Percentiles rank a stretch among this genome's conserved stretches.
These are phyloP conservation scores for Anseranas semipalmata DNA, from an alignment of 2,113 vertebrate genomes.

Conservation along the genomic window DNA sequence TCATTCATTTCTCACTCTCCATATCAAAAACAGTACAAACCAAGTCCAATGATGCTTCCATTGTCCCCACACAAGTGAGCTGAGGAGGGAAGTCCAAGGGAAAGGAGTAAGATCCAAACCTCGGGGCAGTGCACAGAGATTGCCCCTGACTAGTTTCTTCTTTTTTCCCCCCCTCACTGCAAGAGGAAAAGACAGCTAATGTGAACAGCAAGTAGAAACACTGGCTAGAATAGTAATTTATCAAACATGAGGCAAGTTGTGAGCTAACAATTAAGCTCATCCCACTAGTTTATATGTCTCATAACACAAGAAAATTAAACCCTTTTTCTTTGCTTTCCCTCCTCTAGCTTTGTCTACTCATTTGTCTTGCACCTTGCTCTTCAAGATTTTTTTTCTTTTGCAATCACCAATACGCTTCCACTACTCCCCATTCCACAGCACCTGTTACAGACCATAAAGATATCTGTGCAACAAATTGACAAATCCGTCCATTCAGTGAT, in stretches of 20 bases:
- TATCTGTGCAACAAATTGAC: slow-evolving; percentile 39
- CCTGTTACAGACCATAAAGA: slow-evolving; percentile 32
- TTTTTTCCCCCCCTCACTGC: neutral
- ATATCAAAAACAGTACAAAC: neutral
- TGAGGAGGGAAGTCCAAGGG: neutral
- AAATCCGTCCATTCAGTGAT: slow-evolving; percentile 48
- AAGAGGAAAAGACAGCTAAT: neutral
- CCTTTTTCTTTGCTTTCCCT: neutral
- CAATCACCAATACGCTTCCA: neutral
- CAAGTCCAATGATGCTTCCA: neutral
- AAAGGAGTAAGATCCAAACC: neutral
- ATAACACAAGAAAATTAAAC: neutral
- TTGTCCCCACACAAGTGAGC: neutral
- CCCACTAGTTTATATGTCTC: neutral
- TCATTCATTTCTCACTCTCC: neutral
- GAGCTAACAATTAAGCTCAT: neutral
- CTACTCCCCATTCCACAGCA: neutral
- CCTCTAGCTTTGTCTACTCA: neutral
- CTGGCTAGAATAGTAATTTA: slow-evolving; percentile 5
- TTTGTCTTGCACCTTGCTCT: neutral
- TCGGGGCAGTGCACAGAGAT: neutral
- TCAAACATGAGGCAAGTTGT: neutral
- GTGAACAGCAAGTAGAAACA: neutral
- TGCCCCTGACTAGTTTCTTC: neutral
- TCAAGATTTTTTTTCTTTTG: neutral